These are phyloP conservation scores for Labia minor DNA, from an alignment of 2,888 invertebrate genomes.

Conservation along the genomic window DNA sequence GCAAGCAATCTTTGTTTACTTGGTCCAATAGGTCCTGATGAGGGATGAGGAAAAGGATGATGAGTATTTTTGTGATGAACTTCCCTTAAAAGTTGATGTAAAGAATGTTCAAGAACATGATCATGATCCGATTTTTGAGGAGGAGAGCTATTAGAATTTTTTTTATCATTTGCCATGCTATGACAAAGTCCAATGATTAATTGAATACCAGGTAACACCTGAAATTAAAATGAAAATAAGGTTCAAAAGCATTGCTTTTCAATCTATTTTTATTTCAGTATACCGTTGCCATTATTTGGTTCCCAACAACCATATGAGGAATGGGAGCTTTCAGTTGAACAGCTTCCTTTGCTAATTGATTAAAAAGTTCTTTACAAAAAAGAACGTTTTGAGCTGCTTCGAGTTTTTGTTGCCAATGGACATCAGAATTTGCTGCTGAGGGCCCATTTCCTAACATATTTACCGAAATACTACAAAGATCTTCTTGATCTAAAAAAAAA, in stretches of 20 bases:
- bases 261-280: too few species aligned
- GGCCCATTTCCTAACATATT: conserved; percentile 70
- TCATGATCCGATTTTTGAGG: conserved; percentile 61
- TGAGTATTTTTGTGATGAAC: conserved; percentile 87
- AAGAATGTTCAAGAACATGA: conserved; percentile 88
- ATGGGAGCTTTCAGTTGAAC: conserved; percentile 86
- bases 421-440: conserved; percentile 57
- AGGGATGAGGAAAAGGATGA: conserved; percentile 90
- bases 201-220: conserved; percentile 87
- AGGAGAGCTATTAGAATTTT: conserved; percentile 40
- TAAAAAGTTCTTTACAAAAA: conserved; percentile 93
- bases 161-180: conserved; percentile 54
- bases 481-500: conserved; percentile 64
- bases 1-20: conserved; percentile 82
- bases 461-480: conserved; percentile 72
- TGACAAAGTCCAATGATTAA: conserved; percentile 85
- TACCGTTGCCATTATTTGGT: conserved; percentile 91
- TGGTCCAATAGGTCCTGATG: conserved; percentile 84
- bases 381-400: conserved; percentile 94
- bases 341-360: conserved; percentile 87
- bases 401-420: conserved; percentile 91
- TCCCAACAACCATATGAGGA: conserved; percentile 93
- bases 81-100: conserved; percentile 85
- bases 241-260: too few species aligned
- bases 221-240: conserved; percentile 29